Evolutionary conservation across 2,797 vertebrate species (phyloP).

Genomic region (Chiloscyllium punctatum): DNA sequence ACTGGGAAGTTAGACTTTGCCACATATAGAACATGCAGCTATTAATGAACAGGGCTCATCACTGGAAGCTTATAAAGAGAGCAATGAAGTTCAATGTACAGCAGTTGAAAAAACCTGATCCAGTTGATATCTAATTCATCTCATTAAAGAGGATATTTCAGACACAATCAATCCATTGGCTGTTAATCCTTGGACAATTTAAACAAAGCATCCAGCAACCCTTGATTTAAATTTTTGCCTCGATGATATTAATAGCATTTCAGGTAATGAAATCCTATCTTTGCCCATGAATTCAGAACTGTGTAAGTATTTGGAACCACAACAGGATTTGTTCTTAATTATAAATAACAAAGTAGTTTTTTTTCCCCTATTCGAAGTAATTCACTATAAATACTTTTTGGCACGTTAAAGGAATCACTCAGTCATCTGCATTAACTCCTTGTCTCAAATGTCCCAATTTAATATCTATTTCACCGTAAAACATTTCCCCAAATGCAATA

Average conservation of each 20-base stretch:
- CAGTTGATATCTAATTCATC: not conserved
- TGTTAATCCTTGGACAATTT: not conserved
- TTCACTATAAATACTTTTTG: not conserved
- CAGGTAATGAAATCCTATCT: not conserved
- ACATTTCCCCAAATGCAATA: too few species aligned
- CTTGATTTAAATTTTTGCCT: not conserved
- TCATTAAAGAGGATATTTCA: not conserved
- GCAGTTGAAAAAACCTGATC: not conserved
- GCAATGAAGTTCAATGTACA: not conserved
- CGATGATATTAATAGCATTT: not conserved
- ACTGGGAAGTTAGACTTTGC: not conserved
- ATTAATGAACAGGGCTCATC: not conserved
- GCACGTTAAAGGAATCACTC: not conserved
- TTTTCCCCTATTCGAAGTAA: not conserved
- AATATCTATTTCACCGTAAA: not conserved
- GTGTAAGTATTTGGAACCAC: not conserved
- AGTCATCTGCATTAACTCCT: not conserved
- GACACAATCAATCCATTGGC: conserved; percentile 1
- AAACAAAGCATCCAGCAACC: not conserved
- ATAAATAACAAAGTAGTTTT: not conserved
- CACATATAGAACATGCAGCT: not conserved
- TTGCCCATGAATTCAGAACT: not conserved
- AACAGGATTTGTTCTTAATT: not conserved
- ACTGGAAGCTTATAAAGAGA: not conserved
- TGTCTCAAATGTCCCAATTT: not conserved